Base-by-base conservation (phyloP, 2,113 vertebrate species). In the Leucopsar rothschildi region DNA sequence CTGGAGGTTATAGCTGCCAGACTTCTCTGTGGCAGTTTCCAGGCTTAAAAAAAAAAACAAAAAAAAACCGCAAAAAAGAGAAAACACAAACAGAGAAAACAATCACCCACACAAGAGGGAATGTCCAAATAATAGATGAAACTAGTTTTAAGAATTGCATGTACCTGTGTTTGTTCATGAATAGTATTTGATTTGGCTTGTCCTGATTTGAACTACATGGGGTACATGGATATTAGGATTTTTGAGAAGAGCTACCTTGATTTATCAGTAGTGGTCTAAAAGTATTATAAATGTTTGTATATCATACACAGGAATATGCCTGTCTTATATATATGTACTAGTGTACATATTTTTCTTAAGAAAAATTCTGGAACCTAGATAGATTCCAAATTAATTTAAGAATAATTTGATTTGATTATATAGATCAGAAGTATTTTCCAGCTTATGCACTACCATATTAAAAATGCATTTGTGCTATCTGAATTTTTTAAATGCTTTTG, bases 1-100 rank as follows among this genome's bases (percentile, higher is more conserved):
- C 75, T 86, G 85, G 94, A 96, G 93, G 96, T 97, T 95, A 98
- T 91, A 96, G 96, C 94, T 98, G 97, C 98, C 97, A 98, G 93
- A 95, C 83, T 95, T 92, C 95, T 96, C 97, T 97, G 95, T 92
- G 88, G 97, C 96, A 97, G 93, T 93, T 97, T 97, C 92, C 95
- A 97, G 94, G 86, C 88, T 87, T 93, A 47, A 65, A 71, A 78
- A 47, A 77, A 64, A 31, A 23, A 63, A 60, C 44, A 75, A 49
- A 52, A 6, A 42, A 15, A 42, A 42, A 42, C 15, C 15, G 6
- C 6, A 29, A 35, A 66, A 52, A 57, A 76, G 49, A 75, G 20
- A 69, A 90, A 86, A 79, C 57, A 91, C 29, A 79, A 90, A 86
- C 52, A 75, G 61, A 59, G 22, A 68, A 87, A 85, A 69, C 49